phyloP scores from a whole-genome alignment of 2,797 vertebrate genomes.

The Leucoraja ocellata region DNA sequence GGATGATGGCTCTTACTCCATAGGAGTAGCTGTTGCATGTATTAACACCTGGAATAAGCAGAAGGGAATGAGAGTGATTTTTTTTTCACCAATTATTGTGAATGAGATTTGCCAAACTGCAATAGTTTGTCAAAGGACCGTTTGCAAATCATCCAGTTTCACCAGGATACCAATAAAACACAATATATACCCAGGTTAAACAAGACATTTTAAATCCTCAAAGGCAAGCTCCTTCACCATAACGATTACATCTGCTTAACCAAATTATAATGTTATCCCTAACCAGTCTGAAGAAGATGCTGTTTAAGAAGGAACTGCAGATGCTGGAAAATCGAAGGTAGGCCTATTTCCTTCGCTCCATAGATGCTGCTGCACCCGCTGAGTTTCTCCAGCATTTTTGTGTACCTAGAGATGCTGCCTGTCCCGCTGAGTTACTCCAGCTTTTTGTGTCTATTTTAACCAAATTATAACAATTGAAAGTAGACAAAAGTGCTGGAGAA shows the following conservation, averaged over 20 bases:
- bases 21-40: constrained; percentile 86
- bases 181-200: neutral
- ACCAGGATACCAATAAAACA: neutral
- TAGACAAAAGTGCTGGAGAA: too few species aligned
- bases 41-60: constrained; percentile 52
- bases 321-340: too few species aligned
- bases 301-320: too few species aligned
- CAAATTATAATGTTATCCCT: neutral
- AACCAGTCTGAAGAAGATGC: too few species aligned
- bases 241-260: neutral
- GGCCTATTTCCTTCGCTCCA: too few species aligned
- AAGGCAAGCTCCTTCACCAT: too few species aligned
- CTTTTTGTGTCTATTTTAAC: too few species aligned
- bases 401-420: too few species aligned
- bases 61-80: constrained; percentile 24
- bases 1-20: constrained; percentile 88
- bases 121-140: neutral
- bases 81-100: too few species aligned
- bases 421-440: too few species aligned
- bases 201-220: neutral
- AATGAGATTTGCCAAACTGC: neutral
- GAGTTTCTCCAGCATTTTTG: too few species aligned
- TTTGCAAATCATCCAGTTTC: neutral
- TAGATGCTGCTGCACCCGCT: too few species aligned
- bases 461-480: neutral